These are phyloP conservation scores for Propithecus coquereli DNA, from an alignment of 2,113 vertebrate species.

Conservation along the genomic window DNA sequence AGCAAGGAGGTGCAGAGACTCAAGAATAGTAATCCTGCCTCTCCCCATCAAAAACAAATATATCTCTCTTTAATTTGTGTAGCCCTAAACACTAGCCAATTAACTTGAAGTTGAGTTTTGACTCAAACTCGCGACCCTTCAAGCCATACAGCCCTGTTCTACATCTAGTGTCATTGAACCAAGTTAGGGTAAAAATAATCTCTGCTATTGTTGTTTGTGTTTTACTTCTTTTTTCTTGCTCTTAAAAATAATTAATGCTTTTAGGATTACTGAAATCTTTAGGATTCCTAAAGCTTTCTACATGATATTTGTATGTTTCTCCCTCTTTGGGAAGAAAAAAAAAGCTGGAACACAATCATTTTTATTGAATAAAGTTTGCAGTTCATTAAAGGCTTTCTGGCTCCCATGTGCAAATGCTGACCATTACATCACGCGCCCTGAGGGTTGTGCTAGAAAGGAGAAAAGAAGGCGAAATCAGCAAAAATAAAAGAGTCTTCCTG, in stretches of 20 bases:
- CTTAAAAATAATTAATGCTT: constrained; percentile 56
- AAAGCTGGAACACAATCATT: constrained; percentile 77
- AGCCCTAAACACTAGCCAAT: constrained; percentile 79
- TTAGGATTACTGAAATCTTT: constrained; percentile 68
- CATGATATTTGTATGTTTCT: constrained; percentile 80
- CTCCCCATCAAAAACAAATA: constrained; percentile 73
- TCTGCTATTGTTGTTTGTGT: constrained; percentile 68
- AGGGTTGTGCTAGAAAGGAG: constrained; percentile 82
- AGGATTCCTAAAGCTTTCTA: constrained; percentile 76
- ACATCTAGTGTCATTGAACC: constrained; percentile 79
- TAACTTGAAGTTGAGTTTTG: constrained; percentile 84
- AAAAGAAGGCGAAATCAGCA: constrained; percentile 83
- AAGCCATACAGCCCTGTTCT: constrained; percentile 74
- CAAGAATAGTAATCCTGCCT: constrained; percentile 62
- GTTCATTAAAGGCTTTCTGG: constrained; percentile 81
- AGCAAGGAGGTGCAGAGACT: constrained; percentile 63
- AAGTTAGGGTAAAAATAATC: constrained; percentile 69
- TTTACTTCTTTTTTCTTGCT: constrained; percentile 62
- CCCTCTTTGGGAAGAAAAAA: constrained; percentile 58
- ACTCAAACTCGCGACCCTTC: constrained; percentile 82
- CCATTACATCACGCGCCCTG: constrained; percentile 84
- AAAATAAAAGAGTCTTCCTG: constrained; percentile 84
- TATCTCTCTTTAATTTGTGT: constrained; percentile 77
- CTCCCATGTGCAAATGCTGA: constrained; percentile 75
- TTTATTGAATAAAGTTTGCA: constrained; percentile 83